A percentile compares a stretch with the other conserved stretches of the same genome.
These are phyloP conservation scores for Pagrus major DNA, from an alignment of 2,113 vertebrate species.

Conservation along the genomic window DNA sequence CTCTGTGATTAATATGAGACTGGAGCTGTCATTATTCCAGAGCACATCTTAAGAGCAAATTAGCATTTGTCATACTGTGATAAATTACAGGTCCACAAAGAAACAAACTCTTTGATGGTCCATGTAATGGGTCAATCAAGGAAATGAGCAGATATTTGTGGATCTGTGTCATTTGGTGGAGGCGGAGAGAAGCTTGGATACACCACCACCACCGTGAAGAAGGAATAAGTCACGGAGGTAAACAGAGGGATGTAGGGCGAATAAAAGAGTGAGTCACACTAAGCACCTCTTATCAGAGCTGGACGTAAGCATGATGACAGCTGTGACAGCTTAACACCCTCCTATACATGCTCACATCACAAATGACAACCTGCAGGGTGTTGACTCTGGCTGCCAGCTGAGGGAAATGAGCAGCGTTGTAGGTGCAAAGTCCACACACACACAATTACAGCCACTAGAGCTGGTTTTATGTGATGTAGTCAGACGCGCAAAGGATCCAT, in stretches of 20 bases:
- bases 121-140: neutral
- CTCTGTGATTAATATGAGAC: neutral
- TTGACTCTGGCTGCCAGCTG: conserved; percentile 39
- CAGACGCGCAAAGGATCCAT: neutral
- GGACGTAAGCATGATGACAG: conserved; percentile 61
- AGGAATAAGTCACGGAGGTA: conserved; percentile 59
- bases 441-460: neutral
- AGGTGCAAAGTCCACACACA: conserved; percentile 53
- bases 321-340: conserved; percentile 39
- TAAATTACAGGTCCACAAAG: conserved; percentile 1
- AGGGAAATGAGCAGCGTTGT: conserved; percentile 26
- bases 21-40: neutral
- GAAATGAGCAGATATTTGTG: conserved; percentile 32
- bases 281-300: conserved; percentile 67
- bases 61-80: neutral
- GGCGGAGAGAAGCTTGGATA: conserved; percentile 36
- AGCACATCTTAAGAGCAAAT: neutral
- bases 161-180: conserved; percentile 46
- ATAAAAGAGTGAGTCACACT: conserved; percentile 69
- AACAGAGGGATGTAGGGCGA: conserved; percentile 53
- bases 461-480: neutral
- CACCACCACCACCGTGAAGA: conserved; percentile 10
- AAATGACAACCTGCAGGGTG: conserved; percentile 43
- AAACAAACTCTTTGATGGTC: neutral
- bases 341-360: conserved; percentile 45